Evolutionary conservation across 1,140 invertebrate genomes (phyloP), one percentile per base, ranked within the genome.

Genomic region (Brachionus rubens): DNA sequence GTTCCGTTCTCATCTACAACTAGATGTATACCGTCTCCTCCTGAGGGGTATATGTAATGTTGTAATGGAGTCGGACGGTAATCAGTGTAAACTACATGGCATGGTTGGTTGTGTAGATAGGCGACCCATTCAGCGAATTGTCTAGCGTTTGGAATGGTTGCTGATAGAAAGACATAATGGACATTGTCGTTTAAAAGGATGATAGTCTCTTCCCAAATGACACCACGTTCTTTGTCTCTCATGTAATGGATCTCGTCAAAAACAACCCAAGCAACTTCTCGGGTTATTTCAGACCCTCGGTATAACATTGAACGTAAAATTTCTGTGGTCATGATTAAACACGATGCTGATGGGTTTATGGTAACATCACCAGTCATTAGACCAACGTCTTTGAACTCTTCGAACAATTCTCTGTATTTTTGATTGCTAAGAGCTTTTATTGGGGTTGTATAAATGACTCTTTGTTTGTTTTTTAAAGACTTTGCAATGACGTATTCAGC

Each of bases 201-300:
- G 16, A 99, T 88, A 0, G 96, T 98, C 87, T 99, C 97, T 88
- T 98, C 96, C 97, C 97, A 99, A 3, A 86, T 96, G 21, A 99
- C 96, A 52, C 97, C 97, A 85, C 97, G 87, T 84, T 98, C 95
- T 86, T 97, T 98, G 81, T 99, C 95, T 82, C 97, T 87, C 96
- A 99, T 99, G 82, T 99, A 99, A 87, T 99, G 97, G 81, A 99
- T 99, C 87, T 99, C 97, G 85, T 99, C 97, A 87, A 99, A 99
- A 65, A 99, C 88, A 9, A 99, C 96, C 97, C 96, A 99, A 54
- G 94, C 96, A 3, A 99, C 94, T 89, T 99, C 97, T 79, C 95
- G 87, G 90, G 97, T 98, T 9, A 88, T 86, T 87, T 99, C 96
- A 43, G 94, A 98, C 72, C 97, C 97, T 82, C 96, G 88, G 81